These are phyloP conservation scores for Urophycis tenuis DNA, from an alignment of 2,797 vertebrate species.

Conservation along the genomic window DNA sequence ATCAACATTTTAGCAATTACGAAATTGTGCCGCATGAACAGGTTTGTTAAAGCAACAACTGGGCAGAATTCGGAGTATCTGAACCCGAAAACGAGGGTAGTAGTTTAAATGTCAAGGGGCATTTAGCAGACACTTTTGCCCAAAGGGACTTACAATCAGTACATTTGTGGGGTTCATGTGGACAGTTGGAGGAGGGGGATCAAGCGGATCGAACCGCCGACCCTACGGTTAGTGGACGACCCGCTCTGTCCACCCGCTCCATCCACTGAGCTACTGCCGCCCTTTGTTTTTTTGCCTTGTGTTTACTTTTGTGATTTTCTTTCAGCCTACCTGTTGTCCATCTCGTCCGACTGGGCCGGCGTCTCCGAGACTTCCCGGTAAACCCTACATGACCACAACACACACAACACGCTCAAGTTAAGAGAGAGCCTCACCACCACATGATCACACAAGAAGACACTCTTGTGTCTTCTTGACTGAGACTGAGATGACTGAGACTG, in stretches of 20 bases:
- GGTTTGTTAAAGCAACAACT: background rate
- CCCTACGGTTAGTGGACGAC: too few species aligned
- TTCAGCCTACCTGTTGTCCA: constrained; percentile 75
- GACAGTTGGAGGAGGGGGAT: too few species aligned
- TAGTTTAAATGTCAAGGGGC: too few species aligned
- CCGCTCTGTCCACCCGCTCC: too few species aligned
- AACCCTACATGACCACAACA: constrained; percentile 63
- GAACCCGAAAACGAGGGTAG: background rate
- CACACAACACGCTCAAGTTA: background rate
- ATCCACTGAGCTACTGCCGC: too few species aligned
- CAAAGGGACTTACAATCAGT: too few species aligned
- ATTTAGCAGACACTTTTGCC: too few species aligned
- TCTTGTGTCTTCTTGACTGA: too few species aligned
- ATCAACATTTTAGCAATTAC: background rate
- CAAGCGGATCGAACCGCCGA: too few species aligned
- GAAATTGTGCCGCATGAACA: background rate
- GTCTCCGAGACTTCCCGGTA: constrained; percentile 64
- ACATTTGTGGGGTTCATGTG: too few species aligned
- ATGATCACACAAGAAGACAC: background rate
- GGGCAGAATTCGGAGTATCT: background rate
- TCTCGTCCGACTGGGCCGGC: constrained; percentile 67
- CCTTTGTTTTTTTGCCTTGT: too few species aligned
- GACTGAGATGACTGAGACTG: background rate
- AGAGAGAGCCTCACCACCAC: background rate
- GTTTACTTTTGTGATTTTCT: background rate